Evolutionary conservation across 1,140 invertebrate species (phyloP), one percentile per base, ranked within the genome.

Genomic region (Meloidogyne hapla): DNA sequence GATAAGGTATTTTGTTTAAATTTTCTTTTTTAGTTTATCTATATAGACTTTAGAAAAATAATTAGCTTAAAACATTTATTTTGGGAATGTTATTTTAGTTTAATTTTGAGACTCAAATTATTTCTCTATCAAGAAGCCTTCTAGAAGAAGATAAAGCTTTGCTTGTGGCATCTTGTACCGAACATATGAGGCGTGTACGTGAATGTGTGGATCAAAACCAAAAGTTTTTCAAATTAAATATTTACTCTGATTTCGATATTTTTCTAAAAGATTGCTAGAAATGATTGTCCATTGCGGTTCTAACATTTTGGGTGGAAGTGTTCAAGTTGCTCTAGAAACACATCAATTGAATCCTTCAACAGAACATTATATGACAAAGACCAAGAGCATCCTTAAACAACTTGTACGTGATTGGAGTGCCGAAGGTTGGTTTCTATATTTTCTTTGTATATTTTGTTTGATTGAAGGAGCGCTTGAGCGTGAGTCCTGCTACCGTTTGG

Each of bases 331-430:
- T 5, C 77, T 68, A 3, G 64, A 77, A 9, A 78, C 68, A n/a
- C 48, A 38, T 38, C 71, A 77, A 28, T 68, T 77, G 33, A 38
- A 66, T 40, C 76, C 76, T n/a, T 48, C 76, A 56, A 61, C 71
- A 6, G 79, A 80, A 48, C 79, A 80, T 63, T 80, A 80, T 62
- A 91, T 93, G 84, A 92, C 93, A 81, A 94, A 94, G 88, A 93
- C 96, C 4, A 93, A 94, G 87, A 93, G 93, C 33, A 94, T 94
- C 5, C 89, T 99, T 76, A 96, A 96, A 87, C 94, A 98, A 87
- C 91, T 99, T 85, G 93, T 94, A 6, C 89, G 96, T 26, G 96
- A 99, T 88, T 99, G 96, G 96, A 94, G 93, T 83, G 87, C 89
- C 0, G 91, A 92, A 74, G 96, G 96, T 0, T 90, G 90, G 4